Conservation (phyloP, 2,888 invertebrate genomes). For the Drosophila dives region DNA sequence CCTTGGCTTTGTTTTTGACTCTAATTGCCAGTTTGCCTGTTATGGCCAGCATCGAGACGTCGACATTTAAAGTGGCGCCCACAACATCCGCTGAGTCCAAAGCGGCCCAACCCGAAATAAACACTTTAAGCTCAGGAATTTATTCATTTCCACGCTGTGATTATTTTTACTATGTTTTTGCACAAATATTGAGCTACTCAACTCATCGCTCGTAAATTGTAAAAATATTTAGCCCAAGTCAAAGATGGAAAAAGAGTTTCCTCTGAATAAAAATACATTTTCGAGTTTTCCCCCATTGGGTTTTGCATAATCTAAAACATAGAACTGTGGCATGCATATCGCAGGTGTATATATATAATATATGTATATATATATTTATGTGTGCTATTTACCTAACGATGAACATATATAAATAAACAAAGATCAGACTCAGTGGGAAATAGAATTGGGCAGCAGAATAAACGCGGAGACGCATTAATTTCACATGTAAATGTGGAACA, state of each 20-base stretch:
- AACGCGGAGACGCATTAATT: slow-evolving; percentile 70
- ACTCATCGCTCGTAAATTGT: slow-evolving; percentile 28
- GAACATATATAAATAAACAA: slow-evolving; percentile 65
- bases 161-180: slow-evolving; percentile 13
- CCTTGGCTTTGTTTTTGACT: slow-evolving; percentile 29
- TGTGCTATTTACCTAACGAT: slow-evolving; percentile 51
- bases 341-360: slow-evolving; percentile 60
- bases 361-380: slow-evolving; percentile 22
- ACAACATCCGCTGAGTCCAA: slow-evolving; percentile 67
- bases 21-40: slow-evolving; percentile 69
- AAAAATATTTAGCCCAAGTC: slow-evolving; percentile 17
- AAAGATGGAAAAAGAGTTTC: slow-evolving; percentile 10
- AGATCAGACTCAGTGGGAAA: slow-evolving; percentile 46
- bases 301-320: slow-evolving; percentile 54
- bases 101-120: slow-evolving; percentile 60
- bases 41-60: slow-evolving; percentile 55
- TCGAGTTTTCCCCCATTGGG: slow-evolving; percentile 17
- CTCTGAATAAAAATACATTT: slow-evolving; percentile 36
- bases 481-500: slow-evolving; percentile 75
- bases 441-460: slow-evolving; percentile 30
- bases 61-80: slow-evolving; percentile 74
- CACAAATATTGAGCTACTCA: slow-evolving; percentile 46
- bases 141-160: slow-evolving; percentile 17
- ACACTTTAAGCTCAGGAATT: slow-evolving; percentile 47
- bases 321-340: slow-evolving; percentile 45